A percentile compares a stretch with the other conserved stretches of the same genome.
Conservation (phyloP, 2,113 vertebrate genomes). For the Corydoras sp. region DNA sequence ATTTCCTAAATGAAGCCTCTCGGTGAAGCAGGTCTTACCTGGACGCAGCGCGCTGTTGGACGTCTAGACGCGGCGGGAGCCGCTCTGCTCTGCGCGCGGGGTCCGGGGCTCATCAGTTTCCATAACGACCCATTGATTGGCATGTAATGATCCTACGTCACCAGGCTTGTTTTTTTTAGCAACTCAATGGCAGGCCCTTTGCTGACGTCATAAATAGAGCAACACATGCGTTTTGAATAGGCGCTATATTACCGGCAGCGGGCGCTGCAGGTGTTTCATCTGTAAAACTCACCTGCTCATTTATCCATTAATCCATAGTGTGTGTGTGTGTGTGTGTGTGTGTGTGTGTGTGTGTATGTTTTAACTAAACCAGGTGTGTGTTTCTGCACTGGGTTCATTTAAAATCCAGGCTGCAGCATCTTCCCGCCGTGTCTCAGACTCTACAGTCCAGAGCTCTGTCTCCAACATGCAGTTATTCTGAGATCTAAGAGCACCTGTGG, state of each 20-base stretch:
- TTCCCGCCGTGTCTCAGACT: too few species aligned
- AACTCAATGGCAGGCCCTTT: not conserved
- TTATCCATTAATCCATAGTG: too few species aligned
- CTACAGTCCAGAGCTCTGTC: not conserved
- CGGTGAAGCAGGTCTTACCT: too few species aligned
- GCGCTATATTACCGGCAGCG: too few species aligned
- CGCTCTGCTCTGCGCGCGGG: not conserved
- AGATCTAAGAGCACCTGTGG: not conserved
- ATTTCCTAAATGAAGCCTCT: too few species aligned
- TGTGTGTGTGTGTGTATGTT: not conserved
- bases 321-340: conserved; percentile 7
- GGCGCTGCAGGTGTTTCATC: too few species aligned
- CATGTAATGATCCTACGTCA: conserved; percentile 22
- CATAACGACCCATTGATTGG: conserved; percentile 44
- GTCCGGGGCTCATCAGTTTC: conserved; percentile 42
- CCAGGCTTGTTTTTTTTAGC: not conserved
- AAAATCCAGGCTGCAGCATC: too few species aligned
- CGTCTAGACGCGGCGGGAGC: too few species aligned
- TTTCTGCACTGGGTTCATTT: too few species aligned
- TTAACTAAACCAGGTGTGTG: too few species aligned
- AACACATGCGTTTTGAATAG: not conserved
- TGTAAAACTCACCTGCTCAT: too few species aligned
- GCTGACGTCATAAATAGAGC: conserved; percentile 10
- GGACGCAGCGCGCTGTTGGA: too few species aligned
- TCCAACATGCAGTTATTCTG: conserved; percentile 15